These are phyloP conservation scores for Mermis nigrescens DNA, from an alignment of 2,888 invertebrate species.

Conservation along the genomic window DNA sequence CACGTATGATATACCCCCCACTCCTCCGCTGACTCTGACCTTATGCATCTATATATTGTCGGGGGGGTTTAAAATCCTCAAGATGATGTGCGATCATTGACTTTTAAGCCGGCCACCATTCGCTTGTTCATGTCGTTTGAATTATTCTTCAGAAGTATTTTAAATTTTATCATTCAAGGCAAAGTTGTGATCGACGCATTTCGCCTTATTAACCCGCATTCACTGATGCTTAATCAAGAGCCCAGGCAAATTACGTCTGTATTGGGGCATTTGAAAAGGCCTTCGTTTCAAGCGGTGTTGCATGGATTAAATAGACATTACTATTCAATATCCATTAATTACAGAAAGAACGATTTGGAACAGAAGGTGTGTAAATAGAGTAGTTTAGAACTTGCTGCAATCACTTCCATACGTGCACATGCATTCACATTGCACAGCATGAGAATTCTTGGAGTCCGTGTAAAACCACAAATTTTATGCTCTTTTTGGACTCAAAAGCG, in stretches of 20 bases:
- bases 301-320: slow-evolving; percentile 96
- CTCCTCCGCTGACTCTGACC: too few relatives aligned
- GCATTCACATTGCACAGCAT: too few relatives aligned
- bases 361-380: slow-evolving; percentile 51
- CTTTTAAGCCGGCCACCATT: too few relatives aligned
- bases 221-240: slow-evolving; percentile 95
- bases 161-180: slow-evolving; percentile 2
- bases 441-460: too few relatives aligned
- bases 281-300: slow-evolving; percentile 89
- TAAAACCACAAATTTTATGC: too few relatives aligned
- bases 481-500: too few relatives aligned
- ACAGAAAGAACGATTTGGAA: slow-evolving; percentile 91
- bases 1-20: too few relatives aligned
- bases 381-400: too few relatives aligned
- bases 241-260: slow-evolving; percentile 96
- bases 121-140: not conserved
- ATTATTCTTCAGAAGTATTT: slow-evolving; percentile 9
- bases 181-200: slow-evolving; percentile 94
- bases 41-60: too few relatives aligned
- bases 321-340: slow-evolving; percentile 97
- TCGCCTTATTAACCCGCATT: slow-evolving; percentile 92
- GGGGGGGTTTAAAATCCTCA: too few relatives aligned
- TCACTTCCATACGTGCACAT: too few relatives aligned
- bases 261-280: slow-evolving; percentile 90
- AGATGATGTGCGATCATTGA: too few relatives aligned